Percentiles rank a stretch among this genome's conserved stretches.
Evolutionary conservation across 2,113 vertebrate genomes (phyloP).

Genomic region (Machaerirhynchus nigripectus): DNA sequence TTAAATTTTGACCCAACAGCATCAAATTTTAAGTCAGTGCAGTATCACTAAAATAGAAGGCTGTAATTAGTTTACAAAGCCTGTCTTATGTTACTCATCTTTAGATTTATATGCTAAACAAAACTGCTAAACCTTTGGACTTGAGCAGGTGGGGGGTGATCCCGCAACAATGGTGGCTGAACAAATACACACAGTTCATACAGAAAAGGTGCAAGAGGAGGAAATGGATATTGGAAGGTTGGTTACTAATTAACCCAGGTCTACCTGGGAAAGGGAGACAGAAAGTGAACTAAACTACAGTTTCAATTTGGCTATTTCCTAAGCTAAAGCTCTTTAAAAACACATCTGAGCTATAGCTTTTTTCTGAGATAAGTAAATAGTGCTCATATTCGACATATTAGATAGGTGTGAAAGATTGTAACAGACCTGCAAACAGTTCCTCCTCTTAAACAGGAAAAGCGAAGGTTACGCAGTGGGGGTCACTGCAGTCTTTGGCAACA

Average conservation of each 20-base stretch:
- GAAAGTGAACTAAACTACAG: not conserved
- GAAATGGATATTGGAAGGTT: not conserved
- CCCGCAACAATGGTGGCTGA: not conserved
- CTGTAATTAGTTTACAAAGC: not conserved
- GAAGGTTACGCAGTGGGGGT: not conserved
- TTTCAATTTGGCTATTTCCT: not conserved
- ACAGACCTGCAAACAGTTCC: not conserved
- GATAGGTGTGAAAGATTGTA: not conserved
- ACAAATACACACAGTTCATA: not conserved
- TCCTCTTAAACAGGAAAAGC: not conserved
- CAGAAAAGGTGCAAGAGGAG: not conserved
- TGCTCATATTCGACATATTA: not conserved
- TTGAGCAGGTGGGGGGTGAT: not conserved
- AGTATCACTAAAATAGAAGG: not conserved
- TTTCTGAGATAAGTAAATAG: not conserved
- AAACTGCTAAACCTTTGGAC: slow-evolving; percentile 15
- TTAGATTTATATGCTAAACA: not conserved
- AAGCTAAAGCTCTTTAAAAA: not conserved
- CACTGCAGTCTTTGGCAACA: not conserved
- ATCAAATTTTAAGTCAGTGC: not conserved
- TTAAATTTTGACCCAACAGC: not conserved
- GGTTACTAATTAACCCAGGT: not conserved
- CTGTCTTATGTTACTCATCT: not conserved
- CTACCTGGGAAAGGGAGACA: not conserved
- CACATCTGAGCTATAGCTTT: not conserved